Evolutionary conservation across 2,888 invertebrate species (phyloP), one percentile per base, ranked within the genome.

Genomic region (Entomobrya proxima): DNA sequence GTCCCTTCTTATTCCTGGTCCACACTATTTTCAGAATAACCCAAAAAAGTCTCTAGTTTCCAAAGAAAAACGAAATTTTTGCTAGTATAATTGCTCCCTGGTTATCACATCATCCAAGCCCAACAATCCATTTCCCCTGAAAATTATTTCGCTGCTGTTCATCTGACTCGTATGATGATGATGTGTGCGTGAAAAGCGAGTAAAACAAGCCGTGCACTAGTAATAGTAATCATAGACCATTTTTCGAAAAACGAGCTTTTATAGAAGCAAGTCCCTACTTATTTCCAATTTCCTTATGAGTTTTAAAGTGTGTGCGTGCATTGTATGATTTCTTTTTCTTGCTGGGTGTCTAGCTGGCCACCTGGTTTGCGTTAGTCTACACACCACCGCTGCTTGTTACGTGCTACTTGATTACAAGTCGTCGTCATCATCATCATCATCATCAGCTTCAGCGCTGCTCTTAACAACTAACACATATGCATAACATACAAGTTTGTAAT

Each of bases 341-440:
- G 77, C 76, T 80, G 82, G 80, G 80, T 87, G 86, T 84, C 84
- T 87, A 32, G 69, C 87, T 67, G 87, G 88, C 88, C 88, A 88
- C 88, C 88, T 88, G 88, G 86, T 84, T 79, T 81, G 81, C 80
- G 81, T 86, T 86, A 80, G 81, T 85, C 85, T 30, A 37, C 58
- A 61, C 75, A 82, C 86, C 35, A 80, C 81, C 75, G 55, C 55
- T 18, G 55, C 18, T 11, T 47, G 85, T 78, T 76, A 50, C 79
- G 69, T 40, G 72, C 77, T 80, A 55, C 81, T 64, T 86, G 80
- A 86, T 86, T 86, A 77, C 86, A 81, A 81, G 77, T 81, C 81
- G 81, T 81, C 77, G 72, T 76, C 77, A 85, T 79, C 77, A 84
- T 77, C 74, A 74, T 74, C 74, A 35, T 47, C 35, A 52, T 50